A percentile compares a stretch with the other conserved stretches of the same genome.
Conservation (phyloP, 1,140 invertebrate genomes). For the Calliopsis andreniformis region DNA sequence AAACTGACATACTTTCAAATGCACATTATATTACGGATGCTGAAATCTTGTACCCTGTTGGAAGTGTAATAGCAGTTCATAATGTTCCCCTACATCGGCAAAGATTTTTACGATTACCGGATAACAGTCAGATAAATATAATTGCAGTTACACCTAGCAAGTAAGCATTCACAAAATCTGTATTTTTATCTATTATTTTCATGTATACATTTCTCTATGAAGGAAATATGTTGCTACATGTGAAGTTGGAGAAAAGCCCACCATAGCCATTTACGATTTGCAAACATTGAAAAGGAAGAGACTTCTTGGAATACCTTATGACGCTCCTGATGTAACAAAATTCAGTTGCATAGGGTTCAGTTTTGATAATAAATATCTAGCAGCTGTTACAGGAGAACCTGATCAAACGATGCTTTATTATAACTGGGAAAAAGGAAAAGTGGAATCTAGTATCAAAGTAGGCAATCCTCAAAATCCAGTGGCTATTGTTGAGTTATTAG, state of each 20-base stretch:
- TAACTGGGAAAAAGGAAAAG: slow-evolving; percentile 91
- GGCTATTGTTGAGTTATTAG: slow-evolving; percentile 80
- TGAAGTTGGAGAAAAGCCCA: slow-evolving; percentile 82
- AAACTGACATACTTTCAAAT: slow-evolving; percentile 83
- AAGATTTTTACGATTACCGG: slow-evolving; percentile 77
- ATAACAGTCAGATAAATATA: slow-evolving; percentile 82
- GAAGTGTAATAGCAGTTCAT: slow-evolving; percentile 85
- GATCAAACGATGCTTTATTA: slow-evolving; percentile 91
- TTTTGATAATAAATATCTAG: slow-evolving; percentile 89
- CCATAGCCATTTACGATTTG: slow-evolving; percentile 86
- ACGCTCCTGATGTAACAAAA: slow-evolving; percentile 78
- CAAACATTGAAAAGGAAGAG: slow-evolving; percentile 84
- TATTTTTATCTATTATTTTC: background rate
- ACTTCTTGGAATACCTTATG: slow-evolving; percentile 83
- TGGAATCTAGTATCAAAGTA: slow-evolving; percentile 88
- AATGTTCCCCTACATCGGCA: slow-evolving; percentile 81
- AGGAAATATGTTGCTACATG: slow-evolving; percentile 83
- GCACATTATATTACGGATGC: slow-evolving; percentile 85
- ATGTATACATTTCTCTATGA: slow-evolving; percentile 21
- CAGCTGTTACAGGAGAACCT: slow-evolving; percentile 89
- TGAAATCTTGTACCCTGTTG: slow-evolving; percentile 86
- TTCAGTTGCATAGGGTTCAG: slow-evolving; percentile 90
- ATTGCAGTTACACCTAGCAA: slow-evolving; percentile 85
- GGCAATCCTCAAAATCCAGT: slow-evolving; percentile 84
- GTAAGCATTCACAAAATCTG: slow-evolving; percentile 76